Base-by-base conservation (phyloP, 2,797 vertebrate genomes). In the Spheniscus humboldti region DNA sequence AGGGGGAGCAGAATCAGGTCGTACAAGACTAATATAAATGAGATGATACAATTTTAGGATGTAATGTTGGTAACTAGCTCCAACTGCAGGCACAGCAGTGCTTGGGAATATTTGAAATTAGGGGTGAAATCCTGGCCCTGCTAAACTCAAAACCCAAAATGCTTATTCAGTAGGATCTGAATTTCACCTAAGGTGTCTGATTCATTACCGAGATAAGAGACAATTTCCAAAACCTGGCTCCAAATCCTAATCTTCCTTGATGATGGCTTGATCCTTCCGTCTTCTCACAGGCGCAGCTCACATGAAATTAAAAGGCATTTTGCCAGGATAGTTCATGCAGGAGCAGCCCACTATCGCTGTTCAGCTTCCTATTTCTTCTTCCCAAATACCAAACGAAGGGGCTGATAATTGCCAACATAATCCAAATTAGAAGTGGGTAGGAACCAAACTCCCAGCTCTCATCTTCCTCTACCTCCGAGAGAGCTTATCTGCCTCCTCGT, bases 101-200 rank as follows among this genome's bases (percentile, higher is more conserved):
- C 43, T 84, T 27, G 60, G 37, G 37, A 74, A 8, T 72, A 74
- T 90, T 75, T 94, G 88, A 92, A 94, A 78, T 83, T 57, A 77
- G 37, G 67, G 63, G 43, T 75, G 39, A 95, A 96, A 96, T 63
- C 85, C 71, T 97, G 93, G 91, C 94, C 76, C 85, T 56, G 55
- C 35, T 92, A 88, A 92, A 94, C 84, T 90, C 39, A 86, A 43
- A 80, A 81, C 5, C 1, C n/a, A 94, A 96, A 96, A 91, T 73
- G 92, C 95, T 97, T 94, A 91, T 91, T 92, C 94, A 86, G 82
- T 64, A 91, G 78, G 75, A 94, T 96, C 89, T 0, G 0, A 78
- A 96, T 96, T 96, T 96, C 77, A 96, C 94, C 96, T 93, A 81
- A 66, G 93, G 97, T 95, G 85, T 88, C 91, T 96, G 95, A 96